A percentile compares a stretch with the other conserved stretches of the same genome.
Evolutionary conservation across 2,888 invertebrate genomes (phyloP).

Genomic region (Cryptus armator): DNA sequence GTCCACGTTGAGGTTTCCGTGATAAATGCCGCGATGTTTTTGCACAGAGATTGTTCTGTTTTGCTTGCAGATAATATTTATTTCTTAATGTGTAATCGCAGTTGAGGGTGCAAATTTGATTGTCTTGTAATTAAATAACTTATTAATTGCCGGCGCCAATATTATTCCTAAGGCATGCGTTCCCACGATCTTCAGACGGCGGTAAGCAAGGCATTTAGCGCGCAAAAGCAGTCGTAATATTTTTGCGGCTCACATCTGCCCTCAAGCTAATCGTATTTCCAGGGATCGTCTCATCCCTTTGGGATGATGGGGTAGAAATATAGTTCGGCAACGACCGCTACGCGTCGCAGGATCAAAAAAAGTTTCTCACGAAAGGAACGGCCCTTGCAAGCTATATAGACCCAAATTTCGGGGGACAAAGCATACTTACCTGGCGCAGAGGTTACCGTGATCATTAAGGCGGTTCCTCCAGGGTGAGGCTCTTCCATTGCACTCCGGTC

Average conservation of each 20-base stretch:
- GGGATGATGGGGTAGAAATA: neutral
- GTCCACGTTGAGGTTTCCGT: neutral
- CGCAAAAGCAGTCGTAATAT: neutral
- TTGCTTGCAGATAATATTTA: neutral
- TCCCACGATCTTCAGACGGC: neutral
- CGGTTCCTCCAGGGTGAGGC: constrained; percentile 66
- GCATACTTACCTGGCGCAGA: constrained; percentile 59
- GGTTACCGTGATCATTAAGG: constrained; percentile 59
- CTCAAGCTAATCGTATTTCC: neutral
- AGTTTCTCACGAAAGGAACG: constrained; percentile 32
- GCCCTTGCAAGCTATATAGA: constrained; percentile 1
- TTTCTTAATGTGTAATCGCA: neutral
- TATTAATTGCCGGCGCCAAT: neutral
- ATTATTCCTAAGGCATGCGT: neutral
- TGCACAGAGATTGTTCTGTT: neutral
- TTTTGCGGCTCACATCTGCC: neutral
- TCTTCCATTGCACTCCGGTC: constrained; percentile 78
- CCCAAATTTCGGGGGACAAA: neutral
- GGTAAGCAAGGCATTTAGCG: neutral
- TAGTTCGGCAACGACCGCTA: constrained; percentile 19
- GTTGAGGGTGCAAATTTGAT: neutral
- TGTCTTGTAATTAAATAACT: neutral
- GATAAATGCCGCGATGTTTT: neutral
- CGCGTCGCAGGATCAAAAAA: constrained; percentile 25
- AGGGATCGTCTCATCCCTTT: neutral